Conservation (phyloP, 2,113 vertebrate genomes). For the Lucifuga dentata region DNA sequence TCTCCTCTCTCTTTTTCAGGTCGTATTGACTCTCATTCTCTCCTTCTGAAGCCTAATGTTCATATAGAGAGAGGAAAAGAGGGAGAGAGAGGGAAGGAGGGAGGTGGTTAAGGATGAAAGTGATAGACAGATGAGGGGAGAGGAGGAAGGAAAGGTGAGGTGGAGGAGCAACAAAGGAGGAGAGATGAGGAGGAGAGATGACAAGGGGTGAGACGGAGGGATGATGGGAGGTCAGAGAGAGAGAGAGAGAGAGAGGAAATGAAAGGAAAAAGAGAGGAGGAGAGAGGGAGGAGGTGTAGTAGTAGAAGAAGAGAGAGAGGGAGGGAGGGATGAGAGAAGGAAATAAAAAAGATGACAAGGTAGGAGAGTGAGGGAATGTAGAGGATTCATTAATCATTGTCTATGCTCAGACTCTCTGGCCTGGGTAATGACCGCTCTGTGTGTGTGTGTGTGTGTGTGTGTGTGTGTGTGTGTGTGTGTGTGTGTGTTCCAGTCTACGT, state of each 20-base stretch:
- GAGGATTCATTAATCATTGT: constrained; percentile 71
- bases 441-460: constrained; percentile 41
- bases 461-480: constrained; percentile 28
- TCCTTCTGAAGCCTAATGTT: constrained; percentile 55
- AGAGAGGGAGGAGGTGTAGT: background rate
- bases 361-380: constrained; percentile 21
- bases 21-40: background rate
- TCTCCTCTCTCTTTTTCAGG: constrained; percentile 21
- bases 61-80: background rate
- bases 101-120: constrained; percentile 33
- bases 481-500: constrained; percentile 2
- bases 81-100: background rate
- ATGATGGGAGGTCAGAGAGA: background rate
- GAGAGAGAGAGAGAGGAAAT: background rate
- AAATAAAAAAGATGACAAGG: constrained; percentile 11
- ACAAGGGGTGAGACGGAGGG: background rate
- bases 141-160: constrained; percentile 3
- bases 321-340: constrained; percentile 1
- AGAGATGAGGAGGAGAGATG: too few species aligned
- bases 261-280: background rate
- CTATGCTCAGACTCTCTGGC: constrained; percentile 48
- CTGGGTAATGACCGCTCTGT: constrained; percentile 50
- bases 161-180: background rate
- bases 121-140: constrained; percentile 2
- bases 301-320: background rate